Percentiles rank a stretch among this genome's conserved stretches.
These are phyloP conservation scores for Amphiprion percula DNA, from an alignment of 2,113 vertebrate species.

Conservation along the genomic window DNA sequence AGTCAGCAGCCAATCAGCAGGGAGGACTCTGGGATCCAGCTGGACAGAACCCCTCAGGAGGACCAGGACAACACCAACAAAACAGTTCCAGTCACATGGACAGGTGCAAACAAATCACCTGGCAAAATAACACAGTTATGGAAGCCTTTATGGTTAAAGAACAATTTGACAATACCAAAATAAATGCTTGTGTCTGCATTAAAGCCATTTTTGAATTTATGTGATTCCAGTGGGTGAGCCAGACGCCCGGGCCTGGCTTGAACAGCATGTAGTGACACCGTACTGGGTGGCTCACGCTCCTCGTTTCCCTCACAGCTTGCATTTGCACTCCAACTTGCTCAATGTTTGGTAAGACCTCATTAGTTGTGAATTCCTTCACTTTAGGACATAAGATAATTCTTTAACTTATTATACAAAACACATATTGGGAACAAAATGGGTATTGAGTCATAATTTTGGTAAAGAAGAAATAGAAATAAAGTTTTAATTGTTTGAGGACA, in stretches of 20 bases:
- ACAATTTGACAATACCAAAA: not conserved
- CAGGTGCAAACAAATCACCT: conserved; percentile 55
- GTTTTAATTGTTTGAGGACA: too few relatives aligned
- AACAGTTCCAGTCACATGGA: conserved; percentile 81
- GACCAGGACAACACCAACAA: conserved; percentile 90
- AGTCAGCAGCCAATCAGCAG: conserved; percentile 91
- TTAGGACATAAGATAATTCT: not conserved
- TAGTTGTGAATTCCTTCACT: not conserved
- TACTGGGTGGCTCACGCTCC: conserved; percentile 91
- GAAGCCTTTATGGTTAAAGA: not conserved
- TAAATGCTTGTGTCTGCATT: too few relatives aligned
- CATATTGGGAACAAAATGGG: too few relatives aligned
- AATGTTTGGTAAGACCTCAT: conserved; percentile 90
- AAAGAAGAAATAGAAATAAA: too few relatives aligned
- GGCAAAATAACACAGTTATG: not conserved
- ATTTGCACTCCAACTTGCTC: conserved; percentile 95
- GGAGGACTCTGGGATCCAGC: conserved; percentile 97
- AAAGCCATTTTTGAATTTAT: not conserved
- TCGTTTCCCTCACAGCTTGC: conserved; percentile 92
- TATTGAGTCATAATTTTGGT: too few relatives aligned
- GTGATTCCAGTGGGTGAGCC: conserved; percentile 85
- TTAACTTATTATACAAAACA: too few relatives aligned
- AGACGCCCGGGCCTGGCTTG: conserved; percentile 91
- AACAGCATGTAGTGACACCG: conserved; percentile 91
- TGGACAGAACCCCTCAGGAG: conserved; percentile 94